Conservation (phyloP, 2,797 vertebrate species). For the Falco peregrinus region DNA sequence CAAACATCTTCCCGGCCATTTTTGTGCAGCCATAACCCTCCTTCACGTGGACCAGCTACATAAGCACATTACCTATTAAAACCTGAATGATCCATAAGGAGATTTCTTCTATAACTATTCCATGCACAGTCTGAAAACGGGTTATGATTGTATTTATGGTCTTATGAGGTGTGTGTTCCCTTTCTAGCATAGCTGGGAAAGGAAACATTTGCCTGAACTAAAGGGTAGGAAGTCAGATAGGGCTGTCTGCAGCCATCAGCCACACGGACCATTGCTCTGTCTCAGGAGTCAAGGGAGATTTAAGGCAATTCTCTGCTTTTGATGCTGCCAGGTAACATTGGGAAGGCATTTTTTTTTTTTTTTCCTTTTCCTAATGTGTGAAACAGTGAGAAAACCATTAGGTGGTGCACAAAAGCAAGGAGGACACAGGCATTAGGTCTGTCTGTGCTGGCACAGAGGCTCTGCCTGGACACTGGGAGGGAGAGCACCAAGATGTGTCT, state of each 20-base stretch:
- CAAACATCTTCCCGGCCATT: accelerated
- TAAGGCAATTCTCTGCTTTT: neutral
- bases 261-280: neutral
- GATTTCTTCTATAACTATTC: neutral
- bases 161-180: neutral
- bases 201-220: neutral
- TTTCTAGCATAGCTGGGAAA: neutral
- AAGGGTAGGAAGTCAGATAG: neutral
- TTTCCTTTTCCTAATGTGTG: neutral
- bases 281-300: neutral
- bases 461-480: neutral
- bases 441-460: neutral
- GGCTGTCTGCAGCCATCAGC: neutral
- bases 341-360: neutral
- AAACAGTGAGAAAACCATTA: neutral
- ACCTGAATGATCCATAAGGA: neutral
- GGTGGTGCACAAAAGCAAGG: conserved; percentile 13
- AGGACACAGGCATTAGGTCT: neutral
- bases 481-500: accelerated
- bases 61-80: neutral
- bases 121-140: neutral
- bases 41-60: accelerated
- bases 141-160: neutral
- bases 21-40: neutral
- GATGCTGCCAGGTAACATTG: neutral